Evolutionary conservation across 2,888 invertebrate species (phyloP).

Genomic region (Ptychoptera albimana): DNA sequence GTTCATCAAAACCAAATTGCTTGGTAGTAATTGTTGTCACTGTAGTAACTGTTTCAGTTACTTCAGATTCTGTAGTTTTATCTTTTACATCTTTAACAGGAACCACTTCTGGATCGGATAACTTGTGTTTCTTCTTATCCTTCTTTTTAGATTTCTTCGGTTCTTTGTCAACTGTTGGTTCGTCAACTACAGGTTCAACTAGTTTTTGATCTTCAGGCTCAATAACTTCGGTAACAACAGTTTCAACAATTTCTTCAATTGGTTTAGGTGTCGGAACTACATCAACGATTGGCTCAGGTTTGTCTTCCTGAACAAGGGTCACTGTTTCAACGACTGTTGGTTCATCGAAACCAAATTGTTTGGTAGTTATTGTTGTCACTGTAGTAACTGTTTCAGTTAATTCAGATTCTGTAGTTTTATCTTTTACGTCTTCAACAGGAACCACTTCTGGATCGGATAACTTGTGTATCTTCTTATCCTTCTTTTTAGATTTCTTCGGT

Average conservation of each 20-base stretch:
- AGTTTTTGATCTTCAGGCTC: too few relatives aligned
- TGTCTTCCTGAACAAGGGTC: constrained; percentile 10
- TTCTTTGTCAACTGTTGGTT: too few relatives aligned
- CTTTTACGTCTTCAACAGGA: background rate
- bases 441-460: background rate
- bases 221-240: constrained; percentile 5
- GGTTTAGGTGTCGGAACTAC: background rate
- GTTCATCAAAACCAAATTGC: too few relatives aligned
- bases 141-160: constrained; percentile 11
- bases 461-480: constrained; percentile 2
- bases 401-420: too few relatives aligned
- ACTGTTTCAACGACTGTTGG: constrained; percentile 11
- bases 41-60: too few relatives aligned
- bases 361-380: too few relatives aligned
- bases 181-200: too few relatives aligned
- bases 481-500: constrained; percentile 11
- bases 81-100: background rate
- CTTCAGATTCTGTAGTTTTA: too few relatives aligned
- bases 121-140: background rate
- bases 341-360: too few relatives aligned
- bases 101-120: background rate
- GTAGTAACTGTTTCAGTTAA: too few relatives aligned
- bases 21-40: too few relatives aligned
- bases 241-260: background rate
- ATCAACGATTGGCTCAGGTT: constrained; percentile 3